Evolutionary conservation across 53 echinoderm and acorn worm species (phyloP).

Genomic region (Zoroaster sp.): DNA sequence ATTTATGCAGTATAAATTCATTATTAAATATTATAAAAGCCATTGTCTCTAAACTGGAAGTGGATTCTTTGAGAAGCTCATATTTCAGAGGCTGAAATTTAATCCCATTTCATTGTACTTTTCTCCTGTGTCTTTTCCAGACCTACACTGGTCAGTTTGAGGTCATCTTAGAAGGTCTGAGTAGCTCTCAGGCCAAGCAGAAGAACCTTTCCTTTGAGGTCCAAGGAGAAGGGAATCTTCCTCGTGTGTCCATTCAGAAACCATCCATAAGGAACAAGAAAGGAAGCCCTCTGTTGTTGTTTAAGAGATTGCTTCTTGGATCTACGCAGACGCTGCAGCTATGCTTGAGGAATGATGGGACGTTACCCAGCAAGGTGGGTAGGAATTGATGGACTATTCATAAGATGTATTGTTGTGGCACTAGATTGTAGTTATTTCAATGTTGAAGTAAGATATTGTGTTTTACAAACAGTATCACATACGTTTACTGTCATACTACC

Average conservation of each 20-base stretch:
- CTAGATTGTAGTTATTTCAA: not conserved
- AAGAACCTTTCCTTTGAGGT: conserved; percentile 93
- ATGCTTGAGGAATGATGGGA: conserved; percentile 89
- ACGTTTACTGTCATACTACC: too few relatives aligned
- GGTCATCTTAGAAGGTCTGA: conserved; percentile 84
- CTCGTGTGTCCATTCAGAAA: conserved; percentile 74
- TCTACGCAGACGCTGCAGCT: conserved; percentile 86
- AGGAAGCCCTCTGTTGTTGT: conserved; percentile 85
- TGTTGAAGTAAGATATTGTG: too few relatives aligned
- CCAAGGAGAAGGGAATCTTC: conserved; percentile 97
- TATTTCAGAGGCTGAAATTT: not conserved
- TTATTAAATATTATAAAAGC: too few relatives aligned
- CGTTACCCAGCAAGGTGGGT: conserved; percentile 85
- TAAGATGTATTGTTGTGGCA: too few relatives aligned
- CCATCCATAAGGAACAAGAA: conserved; percentile 96
- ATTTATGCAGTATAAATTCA: too few relatives aligned
- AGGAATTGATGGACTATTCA: too few relatives aligned
- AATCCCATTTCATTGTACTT: not conserved
- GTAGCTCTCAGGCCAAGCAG: conserved; percentile 83
- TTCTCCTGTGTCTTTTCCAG: conserved; percentile 50
- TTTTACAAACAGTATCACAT: too few relatives aligned
- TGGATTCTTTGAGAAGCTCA: too few relatives aligned
- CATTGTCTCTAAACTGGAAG: too few relatives aligned
- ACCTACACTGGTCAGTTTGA: conserved; percentile 94
- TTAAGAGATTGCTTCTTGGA: conserved; percentile 77